Percentiles rank a stretch among this genome's conserved stretches.
Conservation (phyloP, 2,797 vertebrate species). For the Melopsittacus undulatus region DNA sequence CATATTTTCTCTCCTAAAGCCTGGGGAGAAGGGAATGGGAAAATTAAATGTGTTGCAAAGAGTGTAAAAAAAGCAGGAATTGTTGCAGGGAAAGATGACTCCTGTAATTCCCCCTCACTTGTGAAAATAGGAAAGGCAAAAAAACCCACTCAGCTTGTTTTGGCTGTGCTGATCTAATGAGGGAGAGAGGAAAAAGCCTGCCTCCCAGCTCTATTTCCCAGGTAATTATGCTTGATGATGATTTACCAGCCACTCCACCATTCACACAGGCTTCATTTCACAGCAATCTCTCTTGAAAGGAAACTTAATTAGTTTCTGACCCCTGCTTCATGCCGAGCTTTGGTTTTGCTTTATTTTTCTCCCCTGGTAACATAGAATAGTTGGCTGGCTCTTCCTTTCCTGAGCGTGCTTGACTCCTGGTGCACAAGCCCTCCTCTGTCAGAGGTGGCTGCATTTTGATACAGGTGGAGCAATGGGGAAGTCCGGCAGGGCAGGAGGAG, state of each 20-base stretch:
- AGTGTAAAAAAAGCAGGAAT: background rate
- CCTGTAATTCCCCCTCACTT: background rate
- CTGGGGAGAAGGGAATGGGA: background rate
- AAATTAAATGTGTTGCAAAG: constrained; percentile 2
- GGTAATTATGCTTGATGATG: constrained; percentile 45
- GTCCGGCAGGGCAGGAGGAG: background rate
- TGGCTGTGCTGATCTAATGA: constrained; percentile 26
- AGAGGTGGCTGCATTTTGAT: background rate
- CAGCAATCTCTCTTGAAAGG: background rate
- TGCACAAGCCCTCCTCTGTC: background rate
- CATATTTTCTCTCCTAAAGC: constrained; percentile 13
- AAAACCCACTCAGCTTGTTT: background rate
- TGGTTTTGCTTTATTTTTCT: constrained; percentile 39
- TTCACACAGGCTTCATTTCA: constrained; percentile 42
- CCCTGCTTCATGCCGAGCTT: constrained; percentile 6
- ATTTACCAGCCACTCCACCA: constrained; percentile 17
- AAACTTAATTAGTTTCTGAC: constrained; percentile 54
- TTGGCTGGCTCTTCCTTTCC: background rate
- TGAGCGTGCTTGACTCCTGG: background rate
- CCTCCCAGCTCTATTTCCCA: constrained; percentile 16
- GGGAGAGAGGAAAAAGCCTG: constrained; percentile 32
- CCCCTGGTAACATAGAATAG: background rate
- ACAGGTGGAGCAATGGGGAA: background rate
- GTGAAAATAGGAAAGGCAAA: background rate
- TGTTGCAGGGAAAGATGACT: background rate